Evolutionary conservation across 1,140 invertebrate species (phyloP).

Genomic region (Philopotamus ludificatus): DNA sequence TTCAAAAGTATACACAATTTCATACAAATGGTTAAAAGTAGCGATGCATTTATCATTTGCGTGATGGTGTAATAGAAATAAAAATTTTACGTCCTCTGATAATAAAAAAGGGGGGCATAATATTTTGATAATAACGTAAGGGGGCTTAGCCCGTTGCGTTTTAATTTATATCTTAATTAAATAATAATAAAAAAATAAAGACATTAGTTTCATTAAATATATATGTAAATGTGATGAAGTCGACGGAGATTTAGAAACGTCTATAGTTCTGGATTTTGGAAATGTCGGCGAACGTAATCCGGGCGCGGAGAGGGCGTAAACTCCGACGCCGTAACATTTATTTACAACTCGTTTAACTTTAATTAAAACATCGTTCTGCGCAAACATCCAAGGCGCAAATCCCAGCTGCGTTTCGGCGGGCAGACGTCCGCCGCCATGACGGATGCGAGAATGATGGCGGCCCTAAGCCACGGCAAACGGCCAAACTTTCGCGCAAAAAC

Average conservation of each 20-base stretch:
- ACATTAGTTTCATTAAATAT: background rate
- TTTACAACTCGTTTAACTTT: constrained; percentile 32
- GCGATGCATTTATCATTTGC: background rate
- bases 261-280: constrained; percentile 18
- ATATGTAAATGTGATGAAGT: background rate
- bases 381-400: constrained; percentile 29
- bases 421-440: constrained; percentile 11
- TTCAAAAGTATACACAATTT: too few species aligned
- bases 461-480: background rate
- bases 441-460: constrained; percentile 26
- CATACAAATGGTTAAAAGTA: too few species aligned
- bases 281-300: constrained; percentile 16
- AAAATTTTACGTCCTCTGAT: background rate
- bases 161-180: background rate
- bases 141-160: too few species aligned
- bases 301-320: constrained; percentile 1
- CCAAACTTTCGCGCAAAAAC: background rate
- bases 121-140: background rate
- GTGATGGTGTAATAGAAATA: background rate
- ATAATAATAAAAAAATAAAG: background rate
- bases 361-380: constrained; percentile 30
- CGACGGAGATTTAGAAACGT: background rate
- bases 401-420: constrained; percentile 21
- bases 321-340: constrained; percentile 23
- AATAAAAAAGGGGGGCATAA: too few species aligned